Conservation (phyloP, 2,113 vertebrate genomes). For the Spheniscus mendiculus region DNA sequence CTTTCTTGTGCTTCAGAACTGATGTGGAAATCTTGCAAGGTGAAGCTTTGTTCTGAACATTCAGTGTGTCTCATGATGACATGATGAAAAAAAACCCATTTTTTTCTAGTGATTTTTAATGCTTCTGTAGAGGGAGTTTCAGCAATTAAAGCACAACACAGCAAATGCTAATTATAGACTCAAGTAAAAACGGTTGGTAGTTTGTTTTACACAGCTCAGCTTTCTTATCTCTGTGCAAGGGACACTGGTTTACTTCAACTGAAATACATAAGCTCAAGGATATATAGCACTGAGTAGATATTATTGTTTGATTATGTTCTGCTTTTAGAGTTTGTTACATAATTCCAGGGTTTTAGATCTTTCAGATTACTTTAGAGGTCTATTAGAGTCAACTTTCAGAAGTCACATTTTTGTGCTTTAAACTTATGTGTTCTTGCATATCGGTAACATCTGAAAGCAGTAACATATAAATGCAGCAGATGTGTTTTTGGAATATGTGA, state of each 20-base stretch:
- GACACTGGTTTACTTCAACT: not conserved
- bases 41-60: not conserved
- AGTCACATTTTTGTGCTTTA: not conserved
- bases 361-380: not conserved
- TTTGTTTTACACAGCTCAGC: not conserved
- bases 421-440: not conserved
- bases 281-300: not conserved
- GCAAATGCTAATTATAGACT: not conserved
- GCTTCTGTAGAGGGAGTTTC: not conserved
- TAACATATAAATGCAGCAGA: not conserved
- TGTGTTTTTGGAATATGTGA: not conserved
- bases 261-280: not conserved
- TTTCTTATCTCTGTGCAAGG: not conserved
- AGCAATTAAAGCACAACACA: not conserved
- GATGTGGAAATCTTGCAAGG: not conserved
- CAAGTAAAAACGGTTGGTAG: not conserved
- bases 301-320: not conserved
- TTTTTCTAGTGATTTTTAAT: not conserved
- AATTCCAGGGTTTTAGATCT: not conserved
- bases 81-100: fast-evolving
- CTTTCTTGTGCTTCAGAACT: not conserved
- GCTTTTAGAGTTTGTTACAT: not conserved
- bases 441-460: not conserved
- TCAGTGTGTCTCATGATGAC: not conserved
- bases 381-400: not conserved